phyloP scores from a whole-genome alignment of 1,140 invertebrate species.

The Lepidurus apus region DNA sequence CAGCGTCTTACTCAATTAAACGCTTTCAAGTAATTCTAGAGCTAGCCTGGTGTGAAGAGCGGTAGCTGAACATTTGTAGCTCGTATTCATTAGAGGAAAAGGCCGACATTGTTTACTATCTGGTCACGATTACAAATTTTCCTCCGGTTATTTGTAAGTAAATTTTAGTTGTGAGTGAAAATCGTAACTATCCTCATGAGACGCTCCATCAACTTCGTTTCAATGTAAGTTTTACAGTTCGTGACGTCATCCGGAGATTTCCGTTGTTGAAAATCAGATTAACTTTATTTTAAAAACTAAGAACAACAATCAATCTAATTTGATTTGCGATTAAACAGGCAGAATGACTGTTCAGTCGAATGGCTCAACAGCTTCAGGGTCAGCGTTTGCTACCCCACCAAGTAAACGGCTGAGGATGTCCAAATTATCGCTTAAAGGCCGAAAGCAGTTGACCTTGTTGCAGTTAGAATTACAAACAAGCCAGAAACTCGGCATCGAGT shows the following conservation, averaged over 20 bases:
- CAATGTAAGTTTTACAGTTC: not conserved
- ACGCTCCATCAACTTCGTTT: not conserved
- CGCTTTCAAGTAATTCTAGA: not conserved
- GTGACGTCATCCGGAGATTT: too few species aligned
- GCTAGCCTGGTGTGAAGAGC: not conserved
- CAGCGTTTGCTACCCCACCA: conserved; percentile 19
- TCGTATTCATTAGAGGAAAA: not conserved
- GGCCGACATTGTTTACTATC: conserved; percentile 19
- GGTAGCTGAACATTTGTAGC: not conserved
- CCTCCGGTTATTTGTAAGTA: too few species aligned
- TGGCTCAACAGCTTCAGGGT: not conserved
- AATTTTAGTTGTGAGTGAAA: not conserved
- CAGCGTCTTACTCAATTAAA: not conserved
- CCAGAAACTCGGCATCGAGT: not conserved
- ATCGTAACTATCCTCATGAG: not conserved
- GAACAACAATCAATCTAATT: too few species aligned
- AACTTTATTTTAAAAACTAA: too few species aligned
- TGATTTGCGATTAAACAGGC: not conserved
- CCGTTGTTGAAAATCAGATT: too few species aligned
- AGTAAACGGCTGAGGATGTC: conserved; percentile 26
- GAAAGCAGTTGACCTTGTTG: not conserved
- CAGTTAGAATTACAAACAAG: conserved; percentile 17
- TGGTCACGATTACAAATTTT: not conserved
- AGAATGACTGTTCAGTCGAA: conserved; percentile 30
- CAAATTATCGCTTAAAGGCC: conserved; percentile 33